Evolutionary conservation across 2,888 invertebrate genomes (phyloP).

Genomic region (Labia minor): DNA sequence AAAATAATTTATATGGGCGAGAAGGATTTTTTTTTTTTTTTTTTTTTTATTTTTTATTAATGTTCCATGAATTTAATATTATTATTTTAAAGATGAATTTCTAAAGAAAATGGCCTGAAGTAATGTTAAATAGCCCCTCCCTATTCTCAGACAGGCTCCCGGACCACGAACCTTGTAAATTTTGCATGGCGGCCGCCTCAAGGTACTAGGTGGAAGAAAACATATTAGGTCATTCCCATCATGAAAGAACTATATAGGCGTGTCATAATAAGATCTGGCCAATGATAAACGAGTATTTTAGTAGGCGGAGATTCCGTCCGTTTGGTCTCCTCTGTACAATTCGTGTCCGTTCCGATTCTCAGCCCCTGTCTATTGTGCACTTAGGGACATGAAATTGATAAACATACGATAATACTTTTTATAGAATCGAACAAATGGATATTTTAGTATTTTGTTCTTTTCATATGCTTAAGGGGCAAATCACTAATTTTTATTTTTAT

Average conservation of each 20-base stretch:
- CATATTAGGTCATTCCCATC: background rate
- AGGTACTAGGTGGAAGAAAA: background rate
- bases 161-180: background rate
- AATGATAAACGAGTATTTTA: background rate
- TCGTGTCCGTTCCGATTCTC: background rate
- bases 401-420: too few relatives aligned
- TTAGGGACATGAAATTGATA: too few relatives aligned
- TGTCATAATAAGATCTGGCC: background rate
- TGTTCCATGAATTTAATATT: background rate
- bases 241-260: background rate
- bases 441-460: too few relatives aligned
- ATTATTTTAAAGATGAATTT: background rate
- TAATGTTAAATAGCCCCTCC: background rate
- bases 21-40: too few relatives aligned
- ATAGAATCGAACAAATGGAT: too few relatives aligned
- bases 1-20: too few relatives aligned
- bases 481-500: too few relatives aligned
- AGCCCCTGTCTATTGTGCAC: background rate
- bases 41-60: too few relatives aligned
- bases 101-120: background rate
- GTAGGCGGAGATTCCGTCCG: background rate
- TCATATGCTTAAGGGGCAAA: too few relatives aligned
- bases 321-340: background rate
- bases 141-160: background rate
- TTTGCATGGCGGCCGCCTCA: background rate